These are phyloP conservation scores for Tachuris rubrigastra DNA, from an alignment of 2,113 vertebrate species.

Conservation along the genomic window DNA sequence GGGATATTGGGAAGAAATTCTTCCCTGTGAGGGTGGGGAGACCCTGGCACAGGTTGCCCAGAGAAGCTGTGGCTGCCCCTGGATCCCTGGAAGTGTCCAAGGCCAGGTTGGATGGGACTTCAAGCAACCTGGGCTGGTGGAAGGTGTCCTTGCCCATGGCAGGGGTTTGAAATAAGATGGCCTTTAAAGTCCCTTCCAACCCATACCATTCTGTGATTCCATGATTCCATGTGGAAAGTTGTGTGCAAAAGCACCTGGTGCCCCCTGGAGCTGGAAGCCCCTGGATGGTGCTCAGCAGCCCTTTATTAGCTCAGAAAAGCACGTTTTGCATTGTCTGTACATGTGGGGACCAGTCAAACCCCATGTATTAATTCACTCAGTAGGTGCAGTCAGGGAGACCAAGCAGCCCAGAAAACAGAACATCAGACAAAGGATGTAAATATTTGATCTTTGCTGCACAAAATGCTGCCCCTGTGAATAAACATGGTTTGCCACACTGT, in stretches of 20 bases:
- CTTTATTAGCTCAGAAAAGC: not conserved
- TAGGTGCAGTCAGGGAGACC: not conserved
- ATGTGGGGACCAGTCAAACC: not conserved
- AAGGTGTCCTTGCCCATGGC: not conserved
- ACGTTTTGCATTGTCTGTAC: not conserved
- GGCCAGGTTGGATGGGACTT: rapidly evolving
- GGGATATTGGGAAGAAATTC: not conserved
- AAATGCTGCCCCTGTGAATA: not conserved
- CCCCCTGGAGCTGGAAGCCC: not conserved
- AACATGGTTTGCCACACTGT: rapidly evolving
- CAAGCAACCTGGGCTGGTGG: rapidly evolving
- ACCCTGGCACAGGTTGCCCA: not conserved
- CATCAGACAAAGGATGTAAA: not conserved
- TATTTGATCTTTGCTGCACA: not conserved
- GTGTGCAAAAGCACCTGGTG: not conserved
- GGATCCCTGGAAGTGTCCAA: not conserved
- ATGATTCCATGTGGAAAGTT: not conserved
- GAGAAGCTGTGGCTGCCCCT: not conserved
- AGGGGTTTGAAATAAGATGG: not conserved
- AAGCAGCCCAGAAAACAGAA: not conserved
- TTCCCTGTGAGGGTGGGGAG: not conserved
- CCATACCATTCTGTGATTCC: not conserved
- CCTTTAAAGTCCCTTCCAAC: not conserved
- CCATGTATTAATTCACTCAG: not conserved
- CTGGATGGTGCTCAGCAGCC: not conserved